A percentile compares a stretch with the other conserved stretches of the same genome.
Evolutionary conservation across 2,113 vertebrate genomes (phyloP).

Genomic region (Equus quagga): DNA sequence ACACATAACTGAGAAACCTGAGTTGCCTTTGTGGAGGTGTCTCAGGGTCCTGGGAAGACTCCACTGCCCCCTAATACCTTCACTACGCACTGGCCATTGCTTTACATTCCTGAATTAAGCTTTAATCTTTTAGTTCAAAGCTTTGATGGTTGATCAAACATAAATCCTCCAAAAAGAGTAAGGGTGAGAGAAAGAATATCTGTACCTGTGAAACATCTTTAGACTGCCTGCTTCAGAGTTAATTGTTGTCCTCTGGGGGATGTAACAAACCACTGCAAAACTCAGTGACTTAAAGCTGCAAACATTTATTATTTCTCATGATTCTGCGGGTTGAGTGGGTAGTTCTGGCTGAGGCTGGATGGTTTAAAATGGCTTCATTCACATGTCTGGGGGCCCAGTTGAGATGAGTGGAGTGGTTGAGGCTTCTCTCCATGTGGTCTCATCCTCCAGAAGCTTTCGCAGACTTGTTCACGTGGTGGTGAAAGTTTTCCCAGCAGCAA

Average conservation of each 20-base stretch:
- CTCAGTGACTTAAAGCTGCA: neutral
- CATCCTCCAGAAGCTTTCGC: neutral
- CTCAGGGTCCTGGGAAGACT: neutral
- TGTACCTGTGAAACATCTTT: slow-evolving; percentile 31
- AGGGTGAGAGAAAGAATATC: neutral
- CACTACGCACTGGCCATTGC: neutral
- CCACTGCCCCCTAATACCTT: neutral
- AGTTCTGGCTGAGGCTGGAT: neutral
- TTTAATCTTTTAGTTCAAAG: slow-evolving; percentile 36
- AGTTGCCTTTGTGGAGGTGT: slow-evolving; percentile 41
- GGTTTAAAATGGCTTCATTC: neutral
- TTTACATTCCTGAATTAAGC: slow-evolving; percentile 17
- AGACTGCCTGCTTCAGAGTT: slow-evolving; percentile 6
- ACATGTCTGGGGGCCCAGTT: neutral
- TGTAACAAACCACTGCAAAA: neutral
- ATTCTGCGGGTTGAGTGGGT: neutral
- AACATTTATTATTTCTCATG: neutral
- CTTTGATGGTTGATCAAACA: neutral
- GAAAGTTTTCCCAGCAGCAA: slow-evolving; percentile 2
- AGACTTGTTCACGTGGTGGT: neutral
- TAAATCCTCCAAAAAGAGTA: neutral
- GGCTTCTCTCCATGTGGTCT: neutral
- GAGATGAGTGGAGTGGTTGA: neutral
- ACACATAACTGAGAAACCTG: neutral
- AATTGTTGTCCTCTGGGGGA: slow-evolving; percentile 37